Base-by-base conservation (phyloP, 1,140 invertebrate species). In the Orius insidiosus region DNA sequence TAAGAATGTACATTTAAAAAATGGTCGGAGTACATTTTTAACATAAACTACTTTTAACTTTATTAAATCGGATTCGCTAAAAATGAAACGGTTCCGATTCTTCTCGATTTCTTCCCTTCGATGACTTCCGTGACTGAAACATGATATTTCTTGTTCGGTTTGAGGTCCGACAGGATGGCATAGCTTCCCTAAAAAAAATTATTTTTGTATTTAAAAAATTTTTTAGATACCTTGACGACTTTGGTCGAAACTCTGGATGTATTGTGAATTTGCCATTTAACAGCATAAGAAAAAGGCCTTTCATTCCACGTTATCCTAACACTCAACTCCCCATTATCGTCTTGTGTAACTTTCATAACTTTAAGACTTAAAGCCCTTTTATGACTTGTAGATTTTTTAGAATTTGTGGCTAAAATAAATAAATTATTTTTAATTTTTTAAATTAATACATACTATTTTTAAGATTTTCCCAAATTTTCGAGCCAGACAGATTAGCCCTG, bases 181-280 rank as follows among this genome's bases (percentile, higher is more conserved):
- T 49, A 34, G 24, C 18, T 31, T 6, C 47, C 35, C 47, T 49
- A 24, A 43, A 48, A 48, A 15, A 36, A 37, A 46, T 18, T 16
- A 46, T 9, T 37, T 18, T 35, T 34, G 6, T 5, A 35, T 3
- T 34, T 16, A 13, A 18, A 33, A 2, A 15, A 34, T 35, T 45
- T 47, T 31, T 38, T 39, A 0, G 14, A 30, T 5, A 39, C 15
- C 24, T 24, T 13, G 8, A n/a, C 13, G 10, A 38, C 16, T 10
- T 39, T 30, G 14, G 19, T 39, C 1, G 11, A 45, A 16, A 24
- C 37, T 19, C 31, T 19, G 11, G 18, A 3, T 16, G 31, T 2
- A 16, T 47, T 13, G 14, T 24, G n/a, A 44, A 31, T 31, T 30
- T 44, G 2, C 15, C 9, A 10, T 11, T 31, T 45, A 11, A 45